Evolutionary conservation across 2,888 invertebrate genomes (phyloP).

Genomic region (Caprella mutica): DNA sequence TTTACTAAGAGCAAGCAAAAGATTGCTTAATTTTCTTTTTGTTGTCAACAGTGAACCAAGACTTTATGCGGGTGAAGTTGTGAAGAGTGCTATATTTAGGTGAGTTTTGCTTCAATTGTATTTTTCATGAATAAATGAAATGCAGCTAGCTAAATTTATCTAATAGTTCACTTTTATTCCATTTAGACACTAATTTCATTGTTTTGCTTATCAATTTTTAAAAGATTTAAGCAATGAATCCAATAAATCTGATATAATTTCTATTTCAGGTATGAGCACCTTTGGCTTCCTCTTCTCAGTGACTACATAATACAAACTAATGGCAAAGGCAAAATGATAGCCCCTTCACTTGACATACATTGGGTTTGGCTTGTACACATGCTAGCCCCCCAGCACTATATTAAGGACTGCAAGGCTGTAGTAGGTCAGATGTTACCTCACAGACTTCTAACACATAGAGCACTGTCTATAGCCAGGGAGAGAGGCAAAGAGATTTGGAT

Average conservation of each 20-base stretch:
- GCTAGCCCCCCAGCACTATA: conserved; percentile 28
- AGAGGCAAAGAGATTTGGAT: conserved; percentile 16
- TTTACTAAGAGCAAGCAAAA: conserved; percentile 17
- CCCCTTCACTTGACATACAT: conserved; percentile 29
- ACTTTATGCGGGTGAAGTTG: conserved; percentile 19
- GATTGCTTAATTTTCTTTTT: conserved; percentile 17
- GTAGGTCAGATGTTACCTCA: conserved; percentile 15
- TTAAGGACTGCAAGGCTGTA: conserved; percentile 10
- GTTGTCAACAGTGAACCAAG: conserved; percentile 10
- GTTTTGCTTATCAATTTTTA: too few species aligned
- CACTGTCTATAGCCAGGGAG: background rate
- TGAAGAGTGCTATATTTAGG: conserved; percentile 8
- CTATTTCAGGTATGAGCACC: conserved; percentile 20
- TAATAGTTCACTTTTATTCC: too few species aligned
- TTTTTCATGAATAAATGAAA: too few species aligned
- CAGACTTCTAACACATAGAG: conserved; percentile 13
- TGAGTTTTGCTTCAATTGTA: background rate
- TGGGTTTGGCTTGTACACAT: conserved; percentile 35
- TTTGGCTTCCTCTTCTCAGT: conserved; percentile 20
- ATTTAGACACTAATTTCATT: too few species aligned
- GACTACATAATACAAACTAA: background rate
- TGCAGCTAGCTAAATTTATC: too few species aligned
- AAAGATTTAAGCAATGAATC: too few species aligned
- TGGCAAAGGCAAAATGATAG: too few species aligned
- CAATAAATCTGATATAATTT: background rate